A percentile compares a stretch with the other conserved stretches of the same genome.
phyloP scores from a whole-genome alignment of 2,113 vertebrate genomes.

The Catagonus wagneri region DNA sequence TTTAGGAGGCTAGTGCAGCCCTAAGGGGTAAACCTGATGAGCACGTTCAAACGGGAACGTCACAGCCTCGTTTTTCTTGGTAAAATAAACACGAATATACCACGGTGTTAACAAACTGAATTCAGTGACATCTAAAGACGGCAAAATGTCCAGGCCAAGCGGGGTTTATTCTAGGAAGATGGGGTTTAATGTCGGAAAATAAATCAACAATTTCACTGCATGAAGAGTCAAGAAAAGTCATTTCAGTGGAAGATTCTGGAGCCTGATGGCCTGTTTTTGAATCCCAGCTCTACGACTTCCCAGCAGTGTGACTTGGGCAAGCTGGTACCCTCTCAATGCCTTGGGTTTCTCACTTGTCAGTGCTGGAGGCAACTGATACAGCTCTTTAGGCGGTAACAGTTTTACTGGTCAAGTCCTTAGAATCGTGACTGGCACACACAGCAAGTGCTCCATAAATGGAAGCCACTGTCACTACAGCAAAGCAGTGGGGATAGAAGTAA shows the following conservation, averaged over 20 bases:
- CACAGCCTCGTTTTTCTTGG: not conserved
- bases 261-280: not conserved
- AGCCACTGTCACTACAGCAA: not conserved
- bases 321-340: fast-evolving
- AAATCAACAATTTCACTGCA: not conserved
- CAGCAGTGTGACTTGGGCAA: fast-evolving
- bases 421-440: not conserved
- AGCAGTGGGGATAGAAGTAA: too few species aligned
- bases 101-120: fast-evolving
- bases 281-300: too few species aligned
- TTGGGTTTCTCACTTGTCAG: not conserved
- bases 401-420: too few species aligned
- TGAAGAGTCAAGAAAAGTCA: not conserved
- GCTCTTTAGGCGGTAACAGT: not conserved
- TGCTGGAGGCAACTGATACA: fast-evolving
- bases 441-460: not conserved
- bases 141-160: not conserved
- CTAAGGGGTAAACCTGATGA: not conserved
- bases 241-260: not conserved
- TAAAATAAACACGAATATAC: not conserved
- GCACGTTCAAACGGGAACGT: too few species aligned
- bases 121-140: not conserved
- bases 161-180: not conserved
- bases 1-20: not conserved
- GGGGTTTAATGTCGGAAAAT: not conserved